Evolutionary conservation across 2,797 vertebrate species (phyloP), one percentile per base, ranked within the genome.

Genomic region (Columba guinea): DNA sequence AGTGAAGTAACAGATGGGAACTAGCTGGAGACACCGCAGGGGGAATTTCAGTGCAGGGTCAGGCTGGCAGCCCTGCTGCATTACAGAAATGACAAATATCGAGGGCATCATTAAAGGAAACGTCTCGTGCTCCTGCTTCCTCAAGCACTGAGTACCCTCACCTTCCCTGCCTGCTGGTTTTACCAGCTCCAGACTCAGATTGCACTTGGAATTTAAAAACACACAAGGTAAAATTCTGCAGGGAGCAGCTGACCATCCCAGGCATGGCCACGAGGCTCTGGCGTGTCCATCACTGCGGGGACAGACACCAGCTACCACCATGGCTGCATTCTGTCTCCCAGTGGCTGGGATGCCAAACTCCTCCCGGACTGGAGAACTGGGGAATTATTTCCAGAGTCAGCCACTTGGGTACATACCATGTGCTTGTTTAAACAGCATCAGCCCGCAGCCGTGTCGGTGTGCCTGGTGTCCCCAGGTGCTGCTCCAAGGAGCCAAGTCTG

Each of bases 1-100:
- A 87, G 62, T n/a, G 62, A 88, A 95, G 65, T 55, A 95, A 74
- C 77, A 95, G 92, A 94, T 93, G 94, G 58, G 75, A 93, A 78
- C 62, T 69, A 21, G 48, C 81, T 24, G 52, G 62, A 87, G 81
- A 95, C 49, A 26, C 77, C 11, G 30, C 4, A 75, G 37, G 0
- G 8, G 89, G 88, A 74, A 67, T 92, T 63, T 63, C 64, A 55
- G 69, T 0, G 4, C 80, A 11, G 75, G 76, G 70, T 32, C 67
- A 58, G 69, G 41, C 16, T 79, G 91, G 84, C 74, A 86, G 68
- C 52, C 52, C 63, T 0, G 0, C 1, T 3, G 16, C 13, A 1
- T 19, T 51, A 1, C 0, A 64, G n/a, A 55, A 51, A 28, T 10
- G 30, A 12, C 1, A 3, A 32, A 9, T 13, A 30, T 13, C 2